These are phyloP conservation scores for Epizoanthus illoricatus DNA, from an alignment of 92 coral and sea anemone species.

Conservation along the genomic window DNA sequence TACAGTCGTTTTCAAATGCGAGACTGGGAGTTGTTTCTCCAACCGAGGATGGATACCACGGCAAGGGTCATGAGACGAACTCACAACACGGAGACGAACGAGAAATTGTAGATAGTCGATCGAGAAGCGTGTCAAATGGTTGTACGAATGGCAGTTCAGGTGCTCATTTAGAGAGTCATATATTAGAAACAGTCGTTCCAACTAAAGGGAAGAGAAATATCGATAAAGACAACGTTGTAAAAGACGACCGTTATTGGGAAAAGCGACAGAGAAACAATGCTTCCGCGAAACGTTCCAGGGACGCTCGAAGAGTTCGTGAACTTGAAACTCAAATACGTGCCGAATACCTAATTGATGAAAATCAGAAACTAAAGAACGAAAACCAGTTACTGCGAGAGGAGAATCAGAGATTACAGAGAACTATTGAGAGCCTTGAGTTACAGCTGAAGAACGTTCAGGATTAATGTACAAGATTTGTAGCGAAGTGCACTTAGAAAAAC, in stretches of 20 bases:
- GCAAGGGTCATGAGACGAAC: conserved; percentile 41
- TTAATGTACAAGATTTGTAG: background rate
- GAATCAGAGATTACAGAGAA: conserved; percentile 63
- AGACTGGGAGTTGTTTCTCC: conserved; percentile 51
- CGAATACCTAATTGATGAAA: conserved; percentile 79
- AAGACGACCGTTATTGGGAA: conserved; percentile 88
- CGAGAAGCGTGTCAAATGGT: background rate
- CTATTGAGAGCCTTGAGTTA: conserved; percentile 51
- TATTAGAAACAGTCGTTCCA: conserved; percentile 10
- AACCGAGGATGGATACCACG: conserved; percentile 23
- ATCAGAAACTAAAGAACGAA: conserved; percentile 66
- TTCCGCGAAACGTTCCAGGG: conserved; percentile 87
- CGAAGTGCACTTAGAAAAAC: background rate
- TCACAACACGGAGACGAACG: conserved; percentile 3
- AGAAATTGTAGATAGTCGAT: conserved; percentile 16
- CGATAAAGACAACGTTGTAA: conserved; percentile 26
- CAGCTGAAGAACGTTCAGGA: conserved; percentile 20
- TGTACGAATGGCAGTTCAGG: conserved; percentile 7
- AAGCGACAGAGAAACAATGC: conserved; percentile 86
- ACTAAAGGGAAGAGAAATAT: conserved; percentile 12
- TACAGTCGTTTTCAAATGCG: conserved; percentile 80
- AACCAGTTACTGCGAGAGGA: conserved; percentile 75
- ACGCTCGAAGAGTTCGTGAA: conserved; percentile 89
- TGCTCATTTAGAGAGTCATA: conserved; percentile 8
- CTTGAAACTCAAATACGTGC: conserved; percentile 90